phyloP scores from a whole-genome alignment of 2,888 invertebrate genomes.

The Diplolepis rosae region DNA sequence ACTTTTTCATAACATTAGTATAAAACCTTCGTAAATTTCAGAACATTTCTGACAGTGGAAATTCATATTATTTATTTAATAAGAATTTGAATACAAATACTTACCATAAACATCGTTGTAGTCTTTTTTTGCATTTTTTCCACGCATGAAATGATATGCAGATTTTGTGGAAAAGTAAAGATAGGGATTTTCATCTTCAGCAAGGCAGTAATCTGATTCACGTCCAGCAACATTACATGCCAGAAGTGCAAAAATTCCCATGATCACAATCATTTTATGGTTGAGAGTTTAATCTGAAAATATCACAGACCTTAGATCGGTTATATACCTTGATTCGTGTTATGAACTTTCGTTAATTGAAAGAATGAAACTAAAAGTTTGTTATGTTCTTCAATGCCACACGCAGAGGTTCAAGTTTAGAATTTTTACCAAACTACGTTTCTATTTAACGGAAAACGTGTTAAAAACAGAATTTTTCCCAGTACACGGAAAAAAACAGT shows the following conservation, averaged over 20 bases:
- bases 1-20: too few species aligned
- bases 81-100: too few species aligned
- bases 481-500: too few species aligned
- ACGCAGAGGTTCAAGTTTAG: too few species aligned
- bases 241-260: slow-evolving; percentile 3
- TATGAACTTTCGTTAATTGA: background rate
- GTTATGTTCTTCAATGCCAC: background rate
- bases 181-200: slow-evolving; percentile 79
- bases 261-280: background rate
- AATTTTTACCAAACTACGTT: too few species aligned
- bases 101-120: too few species aligned
- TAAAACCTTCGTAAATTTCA: too few species aligned
- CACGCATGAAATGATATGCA: slow-evolving; percentile 82
- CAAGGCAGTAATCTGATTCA: slow-evolving; percentile 76
- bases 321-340: background rate
- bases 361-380: background rate
- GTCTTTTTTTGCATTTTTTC: too few species aligned
- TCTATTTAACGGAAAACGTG: too few species aligned
- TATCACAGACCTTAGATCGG: background rate
- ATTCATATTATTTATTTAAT: too few species aligned
- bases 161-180: slow-evolving; percentile 84
- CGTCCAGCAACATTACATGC: slow-evolving; percentile 49
- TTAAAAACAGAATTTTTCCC: too few species aligned
- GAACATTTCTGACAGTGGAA: too few species aligned
- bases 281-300: slow-evolving; percentile 35